Base-by-base conservation (phyloP, 2,797 vertebrate genomes). In the Acipenser oxyrinchus region DNA sequence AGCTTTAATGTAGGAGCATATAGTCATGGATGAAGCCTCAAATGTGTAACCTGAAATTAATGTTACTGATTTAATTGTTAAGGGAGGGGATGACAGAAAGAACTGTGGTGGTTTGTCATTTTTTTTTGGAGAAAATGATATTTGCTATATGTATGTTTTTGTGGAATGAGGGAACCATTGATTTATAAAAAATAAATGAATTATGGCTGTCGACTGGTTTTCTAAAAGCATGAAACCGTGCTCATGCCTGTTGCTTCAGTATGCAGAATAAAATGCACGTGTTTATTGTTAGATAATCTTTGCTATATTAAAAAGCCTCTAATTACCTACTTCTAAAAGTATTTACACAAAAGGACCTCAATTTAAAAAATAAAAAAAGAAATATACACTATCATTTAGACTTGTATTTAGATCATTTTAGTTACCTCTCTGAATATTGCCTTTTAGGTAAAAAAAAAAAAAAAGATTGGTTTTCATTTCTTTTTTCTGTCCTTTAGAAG, bases 1-100 rank as follows among this genome's bases (percentile, higher is more conserved):
- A 90, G 91, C 91, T 93, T 91, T 92, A 91, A 87, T 75, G 83
- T 91, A 89, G 89, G 87, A 87, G 84, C 88, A 90, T 89, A 85
- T 90, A 89, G 91, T 86, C 87, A 89, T 83, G 86, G 90, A 83
- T 84, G 87, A 89, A 90, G 90, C 89, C 85, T 93, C 87, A 85
- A 80, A 85, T 90, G 88, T 90, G 90, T 88, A 87, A 89, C 82
- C 84, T 81, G 82, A 86, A 86, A 80, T 81, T 84, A 83, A 83
- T 86, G 84, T 86, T 88, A 87, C 82, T 84, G 83, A 87, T 87
- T 86, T 85, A 84, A 55, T 74, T 85, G 83, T 87, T 74, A 84
- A 87, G 84, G 85, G 83, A n/a, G 71, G 82, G 83, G 80, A 18
- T 72, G 71, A 64, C 66, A 77, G 78, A 82, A 83, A 74, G 69